Conservation (phyloP, 1,140 invertebrate species). For the Babylonia areolata region DNA sequence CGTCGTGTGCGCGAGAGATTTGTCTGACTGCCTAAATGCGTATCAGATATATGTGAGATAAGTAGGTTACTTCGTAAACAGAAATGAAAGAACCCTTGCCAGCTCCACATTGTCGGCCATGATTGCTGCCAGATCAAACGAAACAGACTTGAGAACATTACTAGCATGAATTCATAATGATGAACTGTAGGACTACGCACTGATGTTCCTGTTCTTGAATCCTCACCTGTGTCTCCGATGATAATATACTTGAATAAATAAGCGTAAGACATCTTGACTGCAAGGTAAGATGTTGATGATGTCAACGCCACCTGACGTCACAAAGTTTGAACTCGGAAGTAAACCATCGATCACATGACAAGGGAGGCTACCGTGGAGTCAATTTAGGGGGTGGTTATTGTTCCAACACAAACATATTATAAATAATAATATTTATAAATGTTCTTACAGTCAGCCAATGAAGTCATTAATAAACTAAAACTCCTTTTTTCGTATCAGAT, state of each 20-base stretch:
- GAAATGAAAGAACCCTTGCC: not conserved
- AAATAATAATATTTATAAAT: not conserved
- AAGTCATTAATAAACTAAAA: no score
- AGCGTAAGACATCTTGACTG: constrained; percentile 93
- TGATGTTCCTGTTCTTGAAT: not conserved
- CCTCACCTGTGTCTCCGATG: constrained; percentile 98
- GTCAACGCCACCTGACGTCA: constrained; percentile 54
- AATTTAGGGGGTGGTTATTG: not conserved
- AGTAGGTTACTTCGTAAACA: no score
- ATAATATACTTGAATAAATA: constrained; percentile 99
- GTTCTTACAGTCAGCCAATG: no score
- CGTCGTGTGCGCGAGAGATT: no score
- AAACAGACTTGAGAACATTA: not conserved
- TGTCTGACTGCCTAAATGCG: no score
- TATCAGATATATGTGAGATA: no score
- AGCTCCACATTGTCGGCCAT: constrained; percentile 42
- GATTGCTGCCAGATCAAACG: constrained; percentile 33
- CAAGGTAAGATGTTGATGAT: constrained; percentile 57
- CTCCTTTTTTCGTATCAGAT: no score
- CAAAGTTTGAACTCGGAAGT: constrained; percentile 35
- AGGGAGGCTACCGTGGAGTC: not conserved
- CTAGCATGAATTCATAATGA: constrained; percentile 52
- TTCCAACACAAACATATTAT: not conserved
- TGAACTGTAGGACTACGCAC: not conserved
- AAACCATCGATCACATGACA: constrained; percentile 31